Base-by-base conservation (phyloP, 2,113 vertebrate species). In the Corythornis vintsioides region DNA sequence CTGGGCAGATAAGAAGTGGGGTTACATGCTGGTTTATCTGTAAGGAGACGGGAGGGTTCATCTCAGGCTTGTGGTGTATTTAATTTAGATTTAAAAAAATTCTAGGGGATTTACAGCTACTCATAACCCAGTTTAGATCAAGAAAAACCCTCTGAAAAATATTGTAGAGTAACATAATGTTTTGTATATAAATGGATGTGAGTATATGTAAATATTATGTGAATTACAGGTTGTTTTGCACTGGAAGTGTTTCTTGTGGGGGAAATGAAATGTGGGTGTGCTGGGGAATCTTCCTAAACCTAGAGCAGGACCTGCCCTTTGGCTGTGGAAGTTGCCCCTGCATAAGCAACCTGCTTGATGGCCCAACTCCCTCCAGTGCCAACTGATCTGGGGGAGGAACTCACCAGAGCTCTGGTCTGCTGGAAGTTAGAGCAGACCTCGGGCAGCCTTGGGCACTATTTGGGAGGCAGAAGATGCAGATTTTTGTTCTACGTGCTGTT, bases 41-140 rank as follows among this genome's bases (percentile, higher is more conserved):
- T 82, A 78, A 93, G 79, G 69, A 89, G 69, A 89, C 17, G 45
- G 42, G 71, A 93, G 72, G 78, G 77, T 84, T 96, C 47, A 77
- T 95, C 85, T 95, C 67, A 53, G 89, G 93, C 66, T 84, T 92
- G 80, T 59, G 74, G 65, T 38, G 2, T 91, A 88, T 92, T 95
- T 93, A 92, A 94, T 96, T 96, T 93, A 93, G 86, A 96, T 89
- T 61, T 91, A 88, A 94, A 96, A 71, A 96, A 94, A 67, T 90
- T 86, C 81, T n/a, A 26, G 20, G 55, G 86, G 75, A 94, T 96
- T 96, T 97, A 90, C 71, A 86, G 75, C 67, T 96, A 93, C 90
- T 96, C 89, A 89, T 93, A 93, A 96, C 79, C 52, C 21, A 71
- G 61, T 47, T 61, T 29, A 94, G 85, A 92, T 92, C 88, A 90